Evolutionary conservation across 2,888 invertebrate species (phyloP).

Genomic region (Cantharis flavilabris): DNA sequence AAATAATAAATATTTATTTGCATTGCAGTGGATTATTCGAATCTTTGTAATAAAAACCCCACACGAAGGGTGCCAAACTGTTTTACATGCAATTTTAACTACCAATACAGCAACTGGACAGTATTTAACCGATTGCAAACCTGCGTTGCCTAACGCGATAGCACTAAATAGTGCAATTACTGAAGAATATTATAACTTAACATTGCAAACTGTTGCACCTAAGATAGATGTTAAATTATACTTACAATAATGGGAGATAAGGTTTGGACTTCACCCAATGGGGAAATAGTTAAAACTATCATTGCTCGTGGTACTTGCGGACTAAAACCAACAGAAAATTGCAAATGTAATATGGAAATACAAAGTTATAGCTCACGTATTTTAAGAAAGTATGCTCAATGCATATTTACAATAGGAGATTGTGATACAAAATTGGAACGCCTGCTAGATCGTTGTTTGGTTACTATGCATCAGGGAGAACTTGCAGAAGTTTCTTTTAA

Average conservation of each 20-base stretch:
- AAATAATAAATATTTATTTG: constrained; percentile 48
- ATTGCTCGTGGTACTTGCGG: constrained; percentile 40
- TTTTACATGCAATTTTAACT: constrained; percentile 52
- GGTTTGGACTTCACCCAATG: constrained; percentile 47
- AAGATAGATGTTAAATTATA: constrained; percentile 37
- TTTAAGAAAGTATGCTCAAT: constrained; percentile 35
- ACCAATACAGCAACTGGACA: constrained; percentile 50
- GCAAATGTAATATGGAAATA: constrained; percentile 47
- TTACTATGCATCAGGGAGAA: constrained; percentile 58
- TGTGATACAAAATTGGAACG: constrained; percentile 56
- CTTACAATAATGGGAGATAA: constrained; percentile 6
- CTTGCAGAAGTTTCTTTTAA: constrained; percentile 54
- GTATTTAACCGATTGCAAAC: constrained; percentile 51
- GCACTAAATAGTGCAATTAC: constrained; percentile 45
- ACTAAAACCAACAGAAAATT: constrained; percentile 50
- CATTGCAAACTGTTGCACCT: constrained; percentile 46
- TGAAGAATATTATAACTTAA: constrained; percentile 48
- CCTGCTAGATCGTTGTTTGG: constrained; percentile 56
- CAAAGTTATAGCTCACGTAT: constrained; percentile 31
- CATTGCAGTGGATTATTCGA: constrained; percentile 53
- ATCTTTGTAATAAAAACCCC: constrained; percentile 51
- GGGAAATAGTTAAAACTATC: constrained; percentile 47
- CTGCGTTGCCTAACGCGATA: constrained; percentile 45
- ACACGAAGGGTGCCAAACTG: constrained; percentile 53
- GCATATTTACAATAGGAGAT: constrained; percentile 51